Percentiles rank a stretch among this genome's conserved stretches.
Evolutionary conservation across 2,113 vertebrate species (phyloP).

Genomic region (Rynchops niger): DNA sequence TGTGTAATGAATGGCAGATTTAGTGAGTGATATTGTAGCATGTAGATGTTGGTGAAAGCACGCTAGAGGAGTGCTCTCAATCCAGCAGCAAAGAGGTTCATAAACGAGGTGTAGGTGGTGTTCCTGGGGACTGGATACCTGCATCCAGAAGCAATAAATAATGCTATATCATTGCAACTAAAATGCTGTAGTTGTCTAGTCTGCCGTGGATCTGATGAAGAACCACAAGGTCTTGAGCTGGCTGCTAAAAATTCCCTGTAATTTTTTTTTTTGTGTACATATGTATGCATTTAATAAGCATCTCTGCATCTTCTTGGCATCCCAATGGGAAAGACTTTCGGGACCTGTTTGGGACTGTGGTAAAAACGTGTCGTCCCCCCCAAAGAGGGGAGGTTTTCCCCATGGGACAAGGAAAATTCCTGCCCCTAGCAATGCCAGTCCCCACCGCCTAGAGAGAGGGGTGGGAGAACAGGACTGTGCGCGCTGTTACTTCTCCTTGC

Average conservation of each 20-base stretch:
- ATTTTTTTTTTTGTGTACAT: background rate
- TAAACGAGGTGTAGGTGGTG: background rate
- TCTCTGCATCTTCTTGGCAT: background rate
- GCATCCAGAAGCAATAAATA: background rate
- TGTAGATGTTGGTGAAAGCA: background rate
- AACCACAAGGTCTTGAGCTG: background rate
- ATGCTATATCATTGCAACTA: background rate
- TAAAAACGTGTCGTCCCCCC: fast-evolving
- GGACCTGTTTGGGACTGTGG: background rate
- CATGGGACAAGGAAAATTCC: background rate
- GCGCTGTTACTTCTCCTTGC: background rate
- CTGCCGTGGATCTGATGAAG: background rate
- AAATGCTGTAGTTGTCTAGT: background rate
- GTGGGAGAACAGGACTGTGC: background rate
- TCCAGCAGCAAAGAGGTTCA: background rate
- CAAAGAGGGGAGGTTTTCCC: background rate
- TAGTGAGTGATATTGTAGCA: background rate
- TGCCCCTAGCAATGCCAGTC: fast-evolving
- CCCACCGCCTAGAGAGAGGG: fast-evolving
- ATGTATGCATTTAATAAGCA: background rate
- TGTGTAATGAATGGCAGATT: background rate
- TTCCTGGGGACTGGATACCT: background rate
- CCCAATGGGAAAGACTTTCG: background rate
- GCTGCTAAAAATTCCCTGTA: background rate
- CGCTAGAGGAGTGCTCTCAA: background rate